These are phyloP conservation scores for Acestrorhynchus altus DNA, from an alignment of 2,797 vertebrate species.

Conservation along the genomic window DNA sequence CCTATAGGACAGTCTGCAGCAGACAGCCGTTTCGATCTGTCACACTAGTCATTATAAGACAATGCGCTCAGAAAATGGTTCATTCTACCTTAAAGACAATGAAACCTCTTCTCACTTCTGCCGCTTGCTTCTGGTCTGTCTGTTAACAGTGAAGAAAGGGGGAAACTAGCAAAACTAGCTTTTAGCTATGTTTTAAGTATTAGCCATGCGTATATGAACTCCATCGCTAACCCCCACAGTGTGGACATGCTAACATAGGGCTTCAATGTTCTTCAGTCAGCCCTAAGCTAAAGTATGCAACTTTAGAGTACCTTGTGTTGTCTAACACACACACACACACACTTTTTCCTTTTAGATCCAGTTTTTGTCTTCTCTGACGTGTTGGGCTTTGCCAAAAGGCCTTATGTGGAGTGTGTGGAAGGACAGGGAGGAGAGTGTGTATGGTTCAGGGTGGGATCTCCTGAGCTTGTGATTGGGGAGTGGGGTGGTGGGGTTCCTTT, in stretches of 20 bases:
- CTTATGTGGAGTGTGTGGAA: slow-evolving; percentile 11
- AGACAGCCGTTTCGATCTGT: background rate
- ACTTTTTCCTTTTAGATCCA: background rate
- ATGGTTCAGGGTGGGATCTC: slow-evolving; percentile 60
- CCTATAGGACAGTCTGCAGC: too few relatives aligned
- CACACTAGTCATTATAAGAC: background rate
- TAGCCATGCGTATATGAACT: background rate
- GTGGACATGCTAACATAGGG: slow-evolving; percentile 1
- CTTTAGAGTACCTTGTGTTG: background rate
- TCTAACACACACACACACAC: too few relatives aligned
- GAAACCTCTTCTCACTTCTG: background rate
- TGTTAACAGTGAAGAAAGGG: background rate
- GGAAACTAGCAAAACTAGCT: background rate
- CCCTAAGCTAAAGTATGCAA: slow-evolving; percentile 55
- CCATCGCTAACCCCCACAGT: background rate
- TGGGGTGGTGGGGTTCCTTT: slow-evolving; percentile 62
- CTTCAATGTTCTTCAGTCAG: slow-evolving; percentile 44
- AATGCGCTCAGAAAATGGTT: background rate
- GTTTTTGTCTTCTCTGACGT: slow-evolving; percentile 37
- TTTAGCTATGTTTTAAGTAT: background rate
- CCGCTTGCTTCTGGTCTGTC: background rate
- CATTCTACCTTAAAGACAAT: background rate
- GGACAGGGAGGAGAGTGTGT: background rate
- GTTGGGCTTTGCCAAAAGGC: slow-evolving; percentile 34
- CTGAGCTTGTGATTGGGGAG: slow-evolving; percentile 41